Evolutionary conservation across 2,113 vertebrate species (phyloP).

Genomic region (Phalacrocorax pelagicus): DNA sequence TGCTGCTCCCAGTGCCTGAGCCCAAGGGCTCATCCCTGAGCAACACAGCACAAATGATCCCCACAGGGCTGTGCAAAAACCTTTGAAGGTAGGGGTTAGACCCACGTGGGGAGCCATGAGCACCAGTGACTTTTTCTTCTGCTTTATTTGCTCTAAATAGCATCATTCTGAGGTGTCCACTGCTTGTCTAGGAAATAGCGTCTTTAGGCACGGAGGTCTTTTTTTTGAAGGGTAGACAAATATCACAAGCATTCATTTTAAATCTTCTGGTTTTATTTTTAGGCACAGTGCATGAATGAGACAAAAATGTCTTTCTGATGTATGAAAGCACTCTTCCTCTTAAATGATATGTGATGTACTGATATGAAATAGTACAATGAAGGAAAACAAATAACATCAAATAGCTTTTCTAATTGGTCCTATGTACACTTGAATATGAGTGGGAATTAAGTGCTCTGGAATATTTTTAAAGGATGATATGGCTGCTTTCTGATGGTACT

Average conservation of each 20-base stretch:
- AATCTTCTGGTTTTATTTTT: slow-evolving; percentile 18
- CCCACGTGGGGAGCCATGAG: fast-evolving
- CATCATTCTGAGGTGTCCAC: not conserved
- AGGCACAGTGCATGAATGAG: slow-evolving; percentile 1
- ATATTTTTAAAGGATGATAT: slow-evolving; percentile 17
- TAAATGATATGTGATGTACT: not conserved
- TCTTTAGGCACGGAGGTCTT: not conserved
- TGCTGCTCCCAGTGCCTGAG: fast-evolving
- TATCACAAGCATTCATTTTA: not conserved
- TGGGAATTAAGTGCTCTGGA: not conserved
- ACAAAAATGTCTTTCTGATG: not conserved
- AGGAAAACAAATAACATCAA: slow-evolving; percentile 9
- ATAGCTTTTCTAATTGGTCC: slow-evolving; percentile 3
- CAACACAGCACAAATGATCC: fast-evolving
- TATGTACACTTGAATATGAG: not conserved
- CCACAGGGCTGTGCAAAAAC: fast-evolving
- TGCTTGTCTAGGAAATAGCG: not conserved
- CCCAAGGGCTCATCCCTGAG: not conserved
- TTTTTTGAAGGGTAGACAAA: not conserved
- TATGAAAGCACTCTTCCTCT: slow-evolving; percentile 13
- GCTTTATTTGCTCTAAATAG: not conserved
- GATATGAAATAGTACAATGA: not conserved
- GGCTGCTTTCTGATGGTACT: slow-evolving; percentile 2
- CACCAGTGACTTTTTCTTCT: not conserved
- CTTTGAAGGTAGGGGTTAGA: not conserved